phyloP scores from a whole-genome alignment of 1,140 invertebrate species.

The Aphis craccivora region DNA sequence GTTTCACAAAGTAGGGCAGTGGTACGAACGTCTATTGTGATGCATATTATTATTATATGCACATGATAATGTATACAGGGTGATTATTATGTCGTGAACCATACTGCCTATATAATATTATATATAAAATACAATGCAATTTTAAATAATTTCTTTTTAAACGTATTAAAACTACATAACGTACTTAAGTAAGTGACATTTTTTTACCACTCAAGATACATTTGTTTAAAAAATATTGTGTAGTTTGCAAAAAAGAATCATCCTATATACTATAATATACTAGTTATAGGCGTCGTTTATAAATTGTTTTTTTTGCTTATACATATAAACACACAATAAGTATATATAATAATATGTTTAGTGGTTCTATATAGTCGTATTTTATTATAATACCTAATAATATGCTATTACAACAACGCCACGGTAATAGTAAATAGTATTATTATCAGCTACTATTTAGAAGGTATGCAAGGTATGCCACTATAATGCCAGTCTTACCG shows the following conservation, averaged over 20 bases:
- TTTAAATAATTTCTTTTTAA: neutral
- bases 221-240: too few species aligned
- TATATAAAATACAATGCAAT: neutral
- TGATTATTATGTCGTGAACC: neutral
- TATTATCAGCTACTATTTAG: neutral
- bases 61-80: neutral
- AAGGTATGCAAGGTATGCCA: neutral
- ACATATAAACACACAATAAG: neutral
- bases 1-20: neutral
- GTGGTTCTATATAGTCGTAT: neutral
- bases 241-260: neutral
- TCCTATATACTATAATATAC: neutral
- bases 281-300: neutral
- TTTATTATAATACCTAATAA: neutral
- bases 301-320: neutral
- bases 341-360: neutral
- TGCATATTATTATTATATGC: neutral
- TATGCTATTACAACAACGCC: neutral
- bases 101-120: neutral
- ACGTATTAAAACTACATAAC: neutral
- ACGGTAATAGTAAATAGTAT: neutral
- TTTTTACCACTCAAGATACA: too few species aligned
- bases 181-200: too few species aligned
- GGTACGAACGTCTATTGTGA: neutral
- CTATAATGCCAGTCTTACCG: too few species aligned